phyloP scores from a whole-genome alignment of 2,888 invertebrate species.

The Hirtodrosophila confusa region DNA sequence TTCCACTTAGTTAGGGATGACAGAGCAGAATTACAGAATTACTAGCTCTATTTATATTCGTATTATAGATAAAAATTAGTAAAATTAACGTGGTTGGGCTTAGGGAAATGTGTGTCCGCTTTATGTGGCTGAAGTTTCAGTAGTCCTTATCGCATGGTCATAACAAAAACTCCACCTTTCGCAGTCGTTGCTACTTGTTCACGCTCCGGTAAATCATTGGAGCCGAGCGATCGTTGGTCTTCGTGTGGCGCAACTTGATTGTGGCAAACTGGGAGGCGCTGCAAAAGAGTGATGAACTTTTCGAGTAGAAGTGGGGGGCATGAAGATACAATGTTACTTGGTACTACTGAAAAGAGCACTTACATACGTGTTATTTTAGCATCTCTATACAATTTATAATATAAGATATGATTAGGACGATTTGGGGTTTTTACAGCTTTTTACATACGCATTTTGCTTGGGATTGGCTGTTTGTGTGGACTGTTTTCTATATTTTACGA shows the following conservation, averaged over 20 bases:
- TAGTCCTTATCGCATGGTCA: conserved; percentile 39
- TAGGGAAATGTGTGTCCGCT: conserved; percentile 14
- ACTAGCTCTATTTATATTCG: conserved; percentile 13
- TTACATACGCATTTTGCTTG: conserved; percentile 29
- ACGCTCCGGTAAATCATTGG: conserved; percentile 87
- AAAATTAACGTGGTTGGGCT: conserved; percentile 21
- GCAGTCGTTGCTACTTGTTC: conserved; percentile 79
- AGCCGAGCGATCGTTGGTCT: conserved; percentile 93
- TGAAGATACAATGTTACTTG: conserved; percentile 3
- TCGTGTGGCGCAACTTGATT: conserved; percentile 93
- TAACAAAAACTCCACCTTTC: conserved; percentile 70
- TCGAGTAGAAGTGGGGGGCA: conserved; percentile 28
- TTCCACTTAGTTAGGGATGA: conserved; percentile 27
- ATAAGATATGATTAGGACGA: neutral
- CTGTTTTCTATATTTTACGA: neutral
- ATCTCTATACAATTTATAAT: conserved; percentile 11
- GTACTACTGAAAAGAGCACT: conserved; percentile 29
- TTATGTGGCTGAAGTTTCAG: conserved; percentile 40
- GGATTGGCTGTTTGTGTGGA: conserved; percentile 3
- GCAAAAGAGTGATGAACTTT: conserved; percentile 78
- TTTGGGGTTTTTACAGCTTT: conserved; percentile 2
- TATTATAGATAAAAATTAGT: conserved; percentile 18
- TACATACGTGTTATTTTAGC: conserved; percentile 13
- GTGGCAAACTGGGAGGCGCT: conserved; percentile 95
- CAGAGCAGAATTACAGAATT: conserved; percentile 2